Conservation (phyloP, 1,140 invertebrate species). For the Metopolophium dirhodum region DNA sequence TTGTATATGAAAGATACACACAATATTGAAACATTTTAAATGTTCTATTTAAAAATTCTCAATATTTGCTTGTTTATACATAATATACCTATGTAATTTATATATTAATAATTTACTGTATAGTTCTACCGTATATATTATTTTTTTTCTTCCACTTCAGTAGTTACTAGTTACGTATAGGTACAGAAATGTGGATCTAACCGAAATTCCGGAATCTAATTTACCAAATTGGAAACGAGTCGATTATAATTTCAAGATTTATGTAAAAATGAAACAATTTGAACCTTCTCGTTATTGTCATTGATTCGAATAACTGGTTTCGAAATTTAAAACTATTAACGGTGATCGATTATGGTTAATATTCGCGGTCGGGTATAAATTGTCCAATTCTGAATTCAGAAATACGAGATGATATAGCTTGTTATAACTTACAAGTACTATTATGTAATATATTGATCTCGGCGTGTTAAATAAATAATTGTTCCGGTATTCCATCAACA, state of each 20-base stretch:
- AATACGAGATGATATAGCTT: background rate
- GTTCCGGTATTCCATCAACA: background rate
- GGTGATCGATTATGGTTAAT: constrained; percentile 31
- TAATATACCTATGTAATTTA: background rate
- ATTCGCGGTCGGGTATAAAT: background rate
- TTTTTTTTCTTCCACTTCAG: background rate
- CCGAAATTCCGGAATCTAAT: background rate
- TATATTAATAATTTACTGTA: background rate
- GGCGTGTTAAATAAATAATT: background rate
- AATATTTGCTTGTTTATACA: background rate
- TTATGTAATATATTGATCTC: background rate
- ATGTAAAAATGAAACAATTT: background rate
- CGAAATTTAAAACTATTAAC: constrained; percentile 1
- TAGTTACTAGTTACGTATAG: background rate
- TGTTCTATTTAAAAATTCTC: background rate
- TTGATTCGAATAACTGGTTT: background rate
- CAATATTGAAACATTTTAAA: background rate
- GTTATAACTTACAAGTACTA: background rate
- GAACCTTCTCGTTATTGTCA: background rate
- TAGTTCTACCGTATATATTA: background rate
- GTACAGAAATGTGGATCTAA: background rate
- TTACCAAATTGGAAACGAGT: background rate
- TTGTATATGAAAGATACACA: background rate
- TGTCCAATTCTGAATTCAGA: background rate
- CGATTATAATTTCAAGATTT: background rate